Evolutionary conservation across 2,113 vertebrate genomes (phyloP).

Genomic region (Takifugu flavidus): DNA sequence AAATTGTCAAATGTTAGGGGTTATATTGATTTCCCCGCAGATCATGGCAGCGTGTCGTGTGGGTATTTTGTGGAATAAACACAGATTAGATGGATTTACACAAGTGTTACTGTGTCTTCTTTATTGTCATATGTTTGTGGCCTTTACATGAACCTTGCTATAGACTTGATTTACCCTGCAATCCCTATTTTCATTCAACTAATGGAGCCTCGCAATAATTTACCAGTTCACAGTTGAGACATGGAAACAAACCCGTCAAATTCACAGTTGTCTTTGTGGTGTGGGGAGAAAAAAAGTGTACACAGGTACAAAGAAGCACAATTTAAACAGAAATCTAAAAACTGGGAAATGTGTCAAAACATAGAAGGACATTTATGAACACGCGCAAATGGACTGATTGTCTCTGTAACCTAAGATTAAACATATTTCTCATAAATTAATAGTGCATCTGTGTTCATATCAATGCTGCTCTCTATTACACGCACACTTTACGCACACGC

Average conservation of each 20-base stretch:
- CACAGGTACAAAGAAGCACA: constrained; percentile 55
- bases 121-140: constrained; percentile 58
- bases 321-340: constrained; percentile 3
- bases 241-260: constrained; percentile 54
- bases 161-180: constrained; percentile 22
- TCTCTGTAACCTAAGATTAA: constrained; percentile 86
- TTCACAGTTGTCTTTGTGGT: constrained; percentile 54
- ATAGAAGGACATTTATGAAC: constrained; percentile 44
- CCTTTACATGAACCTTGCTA: constrained; percentile 27
- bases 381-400: constrained; percentile 82
- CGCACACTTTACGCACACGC: constrained; percentile 9
- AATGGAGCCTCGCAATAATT: constrained; percentile 53
- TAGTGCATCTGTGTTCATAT: constrained; percentile 94
- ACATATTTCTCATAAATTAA: constrained; percentile 93
- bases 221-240: constrained; percentile 48
- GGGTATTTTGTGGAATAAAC: constrained; percentile 8
- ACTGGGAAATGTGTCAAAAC: constrained; percentile 39
- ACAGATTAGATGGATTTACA: constrained; percentile 28
- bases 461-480: constrained; percentile 68
- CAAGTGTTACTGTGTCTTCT: constrained; percentile 32
- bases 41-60: neutral
- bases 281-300: neutral
- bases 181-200: constrained; percentile 26
- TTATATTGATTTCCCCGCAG: neutral
- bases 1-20: neutral